Evolutionary conservation across 2,797 vertebrate genomes (phyloP).

Genomic region (Oreochromis mossambicus): DNA sequence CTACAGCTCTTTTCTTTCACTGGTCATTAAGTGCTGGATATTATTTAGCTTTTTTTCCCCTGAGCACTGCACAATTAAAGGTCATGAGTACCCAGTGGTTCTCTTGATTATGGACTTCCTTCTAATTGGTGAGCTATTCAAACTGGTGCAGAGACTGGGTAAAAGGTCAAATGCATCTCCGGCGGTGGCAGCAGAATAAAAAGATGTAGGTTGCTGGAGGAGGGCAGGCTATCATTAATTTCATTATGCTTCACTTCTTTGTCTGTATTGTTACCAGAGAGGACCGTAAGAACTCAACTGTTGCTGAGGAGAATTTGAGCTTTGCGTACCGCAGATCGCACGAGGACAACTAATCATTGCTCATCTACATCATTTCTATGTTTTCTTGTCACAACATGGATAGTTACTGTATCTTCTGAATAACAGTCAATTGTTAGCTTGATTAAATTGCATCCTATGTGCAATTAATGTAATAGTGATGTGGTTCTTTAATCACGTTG

Average conservation of each 20-base stretch:
- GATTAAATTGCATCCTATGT: background rate
- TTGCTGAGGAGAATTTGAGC: background rate
- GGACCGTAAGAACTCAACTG: background rate
- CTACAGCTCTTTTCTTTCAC: constrained; percentile 3
- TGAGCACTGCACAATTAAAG: constrained; percentile 54
- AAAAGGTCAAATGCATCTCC: constrained; percentile 63
- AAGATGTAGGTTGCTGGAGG: constrained; percentile 15
- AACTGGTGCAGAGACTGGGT: constrained; percentile 33
- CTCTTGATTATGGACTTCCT: constrained; percentile 53
- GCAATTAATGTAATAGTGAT: background rate
- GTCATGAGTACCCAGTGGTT: constrained; percentile 41
- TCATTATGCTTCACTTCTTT: constrained; percentile 8
- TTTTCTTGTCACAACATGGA: background rate
- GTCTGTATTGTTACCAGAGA: background rate
- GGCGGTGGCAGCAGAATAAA: background rate
- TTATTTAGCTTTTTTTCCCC: background rate
- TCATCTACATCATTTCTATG: background rate
- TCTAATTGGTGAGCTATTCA: constrained; percentile 59
- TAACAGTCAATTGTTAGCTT: background rate
- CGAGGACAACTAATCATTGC: background rate
- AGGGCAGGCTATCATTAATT: constrained; percentile 7
- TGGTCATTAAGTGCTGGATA: constrained; percentile 38
- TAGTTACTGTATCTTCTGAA: background rate
- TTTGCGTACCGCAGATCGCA: background rate
- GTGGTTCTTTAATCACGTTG: background rate